A percentile compares a stretch with the other conserved stretches of the same genome.
These are phyloP conservation scores for Zaprionus taronus DNA, from an alignment of 1,140 invertebrate species.

Conservation along the genomic window DNA sequence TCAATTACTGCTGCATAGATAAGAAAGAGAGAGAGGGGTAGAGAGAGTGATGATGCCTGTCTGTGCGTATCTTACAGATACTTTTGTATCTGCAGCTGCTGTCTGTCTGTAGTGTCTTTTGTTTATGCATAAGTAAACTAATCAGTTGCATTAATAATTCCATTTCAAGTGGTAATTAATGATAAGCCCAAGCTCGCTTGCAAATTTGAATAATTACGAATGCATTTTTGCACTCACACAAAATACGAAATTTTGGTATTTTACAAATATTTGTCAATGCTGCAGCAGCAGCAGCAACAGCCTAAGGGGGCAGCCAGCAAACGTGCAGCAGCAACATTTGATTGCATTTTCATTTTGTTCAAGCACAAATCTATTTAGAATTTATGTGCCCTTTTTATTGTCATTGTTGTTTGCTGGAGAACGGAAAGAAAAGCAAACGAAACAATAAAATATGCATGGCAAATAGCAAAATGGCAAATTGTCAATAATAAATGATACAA, in stretches of 20 bases:
- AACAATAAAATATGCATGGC: constrained; percentile 6
- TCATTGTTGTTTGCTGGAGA: too few species aligned
- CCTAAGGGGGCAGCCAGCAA: too few species aligned
- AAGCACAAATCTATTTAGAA: neutral
- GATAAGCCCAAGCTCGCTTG: constrained; percentile 27
- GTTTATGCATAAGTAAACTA: constrained; percentile 38
- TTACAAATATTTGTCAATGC: constrained; percentile 64
- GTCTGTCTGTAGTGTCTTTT: neutral
- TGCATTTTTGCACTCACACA: constrained; percentile 36
- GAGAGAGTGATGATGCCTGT: neutral
- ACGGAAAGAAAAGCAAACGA: neutral
- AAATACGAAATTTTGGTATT: constrained; percentile 47
- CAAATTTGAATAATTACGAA: constrained; percentile 16
- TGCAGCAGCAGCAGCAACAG: constrained; percentile 8
- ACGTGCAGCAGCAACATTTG: neutral
- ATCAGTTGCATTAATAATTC: constrained; percentile 71
- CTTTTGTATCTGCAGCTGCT: constrained; percentile 13
- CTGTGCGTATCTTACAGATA: constrained; percentile 45
- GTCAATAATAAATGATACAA: constrained; percentile 25
- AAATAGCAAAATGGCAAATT: constrained; percentile 11
- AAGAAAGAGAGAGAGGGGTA: neutral
- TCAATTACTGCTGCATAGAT: constrained; percentile 35
- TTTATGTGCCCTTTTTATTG: neutral
- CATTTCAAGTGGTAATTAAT: constrained; percentile 59
- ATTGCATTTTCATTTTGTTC: neutral